Base-by-base conservation (phyloP, 1,140 invertebrate species). In the Stegodyphus dumicola region DNA sequence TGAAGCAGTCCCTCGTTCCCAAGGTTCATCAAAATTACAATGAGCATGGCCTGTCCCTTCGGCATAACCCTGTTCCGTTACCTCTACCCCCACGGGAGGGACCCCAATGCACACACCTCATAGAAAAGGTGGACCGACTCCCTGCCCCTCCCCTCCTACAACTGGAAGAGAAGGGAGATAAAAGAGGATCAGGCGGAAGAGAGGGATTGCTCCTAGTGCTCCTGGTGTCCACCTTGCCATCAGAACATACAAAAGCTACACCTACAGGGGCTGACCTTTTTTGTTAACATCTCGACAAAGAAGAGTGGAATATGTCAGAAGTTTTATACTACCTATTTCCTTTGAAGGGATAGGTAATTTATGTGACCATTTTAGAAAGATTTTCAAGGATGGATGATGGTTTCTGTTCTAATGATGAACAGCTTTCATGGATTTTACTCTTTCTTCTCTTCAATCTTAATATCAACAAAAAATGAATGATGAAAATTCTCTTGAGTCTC, bases 1-100 rank as follows among this genome's bases (percentile, higher is more conserved):
- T 84, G 81, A 84, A 77, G 64, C 51, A 77, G 84, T 85, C 84
- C 84, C 84, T 64, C 53, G 75, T 52, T 85, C 84, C 84, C 84
- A 33, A 85, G 84, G 75, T 85, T 85, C 84, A 85, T 85, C 84
- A 85, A 85, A 85, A 85, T 85, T 85, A 85, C 84, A 85, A 85
- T 85, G 84, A 85, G 84, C 65, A 64, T n/a, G 75, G 75, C 17
- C 84, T 51, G 84, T 85, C 81, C 84, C 84, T 51, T 54, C 56
- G 75, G 76, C 74, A 77, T 85, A 85, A 85, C 84, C 64, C 65
- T n/a, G 81, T 85, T 60, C 74, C 73, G 81, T 33, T 85, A 85
- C 84, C 76, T 85, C 76, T 17, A 10, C 54, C 74, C 33, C 84
- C 56, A 54, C 6, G 76, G 74, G 66, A 54, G 56, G 54, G n/a